phyloP scores from a whole-genome alignment of 2,797 vertebrate genomes.

The Anisognathus igniventris region DNA sequence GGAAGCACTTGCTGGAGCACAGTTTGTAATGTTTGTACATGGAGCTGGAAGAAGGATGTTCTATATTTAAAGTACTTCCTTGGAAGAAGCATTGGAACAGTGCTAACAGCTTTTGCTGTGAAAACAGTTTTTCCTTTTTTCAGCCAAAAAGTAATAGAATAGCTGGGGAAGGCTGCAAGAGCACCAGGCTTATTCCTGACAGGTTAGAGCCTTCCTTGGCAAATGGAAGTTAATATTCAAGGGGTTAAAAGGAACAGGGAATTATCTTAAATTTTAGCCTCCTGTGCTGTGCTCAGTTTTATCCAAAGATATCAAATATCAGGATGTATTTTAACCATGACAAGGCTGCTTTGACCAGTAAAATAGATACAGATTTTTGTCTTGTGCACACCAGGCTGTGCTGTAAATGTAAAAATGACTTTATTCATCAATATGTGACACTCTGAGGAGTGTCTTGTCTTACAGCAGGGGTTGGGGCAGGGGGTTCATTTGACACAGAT shows the following conservation, averaged over 20 bases:
- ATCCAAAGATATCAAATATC: background rate
- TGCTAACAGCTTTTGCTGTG: background rate
- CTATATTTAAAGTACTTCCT: slow-evolving; percentile 25
- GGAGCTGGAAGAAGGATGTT: background rate
- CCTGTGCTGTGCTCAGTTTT: background rate
- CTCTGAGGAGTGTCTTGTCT: background rate
- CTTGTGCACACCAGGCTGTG: background rate
- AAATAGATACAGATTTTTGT: background rate
- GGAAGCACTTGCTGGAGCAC: slow-evolving; percentile 6
- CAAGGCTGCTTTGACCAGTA: background rate
- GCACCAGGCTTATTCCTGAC: background rate
- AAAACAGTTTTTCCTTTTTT: background rate
- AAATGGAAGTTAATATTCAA: background rate
- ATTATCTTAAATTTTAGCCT: background rate
- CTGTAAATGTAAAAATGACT: background rate
- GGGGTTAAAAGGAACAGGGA: background rate
- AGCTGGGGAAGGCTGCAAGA: background rate
- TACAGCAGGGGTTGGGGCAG: background rate
- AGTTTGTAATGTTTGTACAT: slow-evolving; percentile 1
- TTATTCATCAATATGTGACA: background rate
- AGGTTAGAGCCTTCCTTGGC: background rate
- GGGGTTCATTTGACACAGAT: background rate
- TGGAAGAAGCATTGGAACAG: background rate
- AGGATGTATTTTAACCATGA: background rate
- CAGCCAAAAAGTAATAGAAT: background rate